Conservation (phyloP, 2,797 vertebrate genomes). For the Paguma larvata region DNA sequence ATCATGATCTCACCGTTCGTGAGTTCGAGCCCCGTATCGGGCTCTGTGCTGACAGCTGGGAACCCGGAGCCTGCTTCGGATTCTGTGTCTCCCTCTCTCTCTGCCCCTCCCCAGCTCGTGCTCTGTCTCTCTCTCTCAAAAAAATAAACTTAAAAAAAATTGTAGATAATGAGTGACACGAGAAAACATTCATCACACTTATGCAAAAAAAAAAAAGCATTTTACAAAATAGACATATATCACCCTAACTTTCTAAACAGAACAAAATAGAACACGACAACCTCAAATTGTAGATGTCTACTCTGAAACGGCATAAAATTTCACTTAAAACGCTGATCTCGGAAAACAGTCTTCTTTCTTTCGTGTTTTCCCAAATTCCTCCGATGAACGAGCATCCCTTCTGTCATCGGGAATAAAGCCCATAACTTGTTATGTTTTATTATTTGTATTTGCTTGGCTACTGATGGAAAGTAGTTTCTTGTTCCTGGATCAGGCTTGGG, state of each 20-base stretch:
- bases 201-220: background rate
- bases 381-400: background rate
- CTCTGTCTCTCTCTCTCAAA: too few relatives aligned
- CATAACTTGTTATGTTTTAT: background rate
- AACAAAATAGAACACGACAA: background rate
- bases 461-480: background rate
- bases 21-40: too few relatives aligned
- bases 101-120: too few relatives aligned
- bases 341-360: background rate
- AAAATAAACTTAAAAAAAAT: background rate
- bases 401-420: background rate
- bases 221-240: background rate
- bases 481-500: background rate
- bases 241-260: background rate
- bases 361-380: background rate
- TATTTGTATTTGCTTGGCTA: background rate
- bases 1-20: too few relatives aligned
- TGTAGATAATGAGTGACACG: background rate
- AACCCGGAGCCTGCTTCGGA: too few relatives aligned
- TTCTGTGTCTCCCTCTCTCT: too few relatives aligned
- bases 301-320: background rate
- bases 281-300: background rate
- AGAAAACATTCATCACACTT: background rate
- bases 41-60: too few relatives aligned
- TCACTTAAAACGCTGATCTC: conserved; percentile 31